Evolutionary conservation across 2,113 vertebrate species (phyloP), one percentile per base, ranked within the genome.

Genomic region (Struthio camelus): DNA sequence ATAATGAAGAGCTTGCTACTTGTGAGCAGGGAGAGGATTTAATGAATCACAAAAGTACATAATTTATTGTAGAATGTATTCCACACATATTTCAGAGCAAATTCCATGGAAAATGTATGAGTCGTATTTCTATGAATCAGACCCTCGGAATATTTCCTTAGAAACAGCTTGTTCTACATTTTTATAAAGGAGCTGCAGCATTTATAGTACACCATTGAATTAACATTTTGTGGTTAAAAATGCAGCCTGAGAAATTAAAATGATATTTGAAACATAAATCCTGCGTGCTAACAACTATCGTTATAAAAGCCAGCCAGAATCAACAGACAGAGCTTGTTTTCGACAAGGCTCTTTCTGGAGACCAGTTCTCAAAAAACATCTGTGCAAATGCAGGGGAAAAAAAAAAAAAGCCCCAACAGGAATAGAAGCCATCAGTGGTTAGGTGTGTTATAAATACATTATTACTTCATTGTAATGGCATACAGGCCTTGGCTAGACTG

Each of bases 261-360:
- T 98, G 94, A 97, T 98, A 98, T 98, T 98, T 98, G 97, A 98
- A 98, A 98, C 98, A 98, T 98, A 98, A 98, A 98, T 98, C 97
- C 97, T 94, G 87, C 1, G 93, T 96, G 97, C 97, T 98, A 98
- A 98, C 98, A 98, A 98, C 97, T 96, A 94, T 97, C 95, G 59
- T 98, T 96, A 95, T 82, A 97, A 96, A 91, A 97, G 79, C 96
- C 96, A 95, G 97, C 98, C 98, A 98, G 98, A 97, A 97, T 98
- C 98, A 98, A 98, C 98, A 98, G 97, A 96, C 97, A 96, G 54
- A 96, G 97, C 97, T 97, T 98, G 98, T 98, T 98, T 98, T 98
- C 96, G 97, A 87, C 93, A 95, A 96, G 96, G 95, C 95, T 97
- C 89, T 97, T 98, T 97, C 97, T 98, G 95, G 96, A 97, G 97